phyloP scores from a whole-genome alignment of 1,140 invertebrate species.

The Monochamus saltuarius region DNA sequence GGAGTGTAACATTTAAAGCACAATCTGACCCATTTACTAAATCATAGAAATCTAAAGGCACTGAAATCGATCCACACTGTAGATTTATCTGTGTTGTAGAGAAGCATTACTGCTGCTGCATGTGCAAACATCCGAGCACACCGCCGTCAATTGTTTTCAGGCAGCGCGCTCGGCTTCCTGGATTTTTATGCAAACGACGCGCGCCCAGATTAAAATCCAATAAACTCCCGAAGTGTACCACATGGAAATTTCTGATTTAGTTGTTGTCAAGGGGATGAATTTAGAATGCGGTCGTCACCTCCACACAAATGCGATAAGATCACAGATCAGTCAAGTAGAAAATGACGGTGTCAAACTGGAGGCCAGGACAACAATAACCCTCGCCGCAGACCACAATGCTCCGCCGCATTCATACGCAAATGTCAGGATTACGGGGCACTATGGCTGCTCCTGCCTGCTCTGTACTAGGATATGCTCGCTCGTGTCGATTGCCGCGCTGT shows the following conservation, averaged over 20 bases:
- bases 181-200: neutral
- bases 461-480: conserved; percentile 12
- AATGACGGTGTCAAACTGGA: conserved; percentile 51
- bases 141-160: too few relatives aligned
- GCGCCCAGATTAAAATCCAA: conserved; percentile 4
- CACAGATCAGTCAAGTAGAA: conserved; percentile 50
- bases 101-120: too few relatives aligned
- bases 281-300: conserved; percentile 39
- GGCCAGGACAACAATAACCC: conserved; percentile 44
- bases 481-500: conserved; percentile 18
- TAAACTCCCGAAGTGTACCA: conserved; percentile 10
- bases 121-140: too few relatives aligned
- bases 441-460: conserved; percentile 9
- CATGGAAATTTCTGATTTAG: conserved; percentile 25
- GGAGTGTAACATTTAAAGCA: too few relatives aligned
- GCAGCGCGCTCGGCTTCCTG: too few relatives aligned
- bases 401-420: conserved; percentile 45
- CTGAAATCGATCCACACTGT: too few relatives aligned
- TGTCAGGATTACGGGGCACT: conserved; percentile 33
- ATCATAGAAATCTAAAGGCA: too few relatives aligned
- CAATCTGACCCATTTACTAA: too few relatives aligned
- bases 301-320: conserved; percentile 48
- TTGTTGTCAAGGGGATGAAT: conserved; percentile 23
- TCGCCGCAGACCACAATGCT: conserved; percentile 30
- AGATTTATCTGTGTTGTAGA: too few relatives aligned